These are phyloP conservation scores for Copidosoma aretas DNA, from an alignment of 2,888 invertebrate species.

Conservation along the genomic window DNA sequence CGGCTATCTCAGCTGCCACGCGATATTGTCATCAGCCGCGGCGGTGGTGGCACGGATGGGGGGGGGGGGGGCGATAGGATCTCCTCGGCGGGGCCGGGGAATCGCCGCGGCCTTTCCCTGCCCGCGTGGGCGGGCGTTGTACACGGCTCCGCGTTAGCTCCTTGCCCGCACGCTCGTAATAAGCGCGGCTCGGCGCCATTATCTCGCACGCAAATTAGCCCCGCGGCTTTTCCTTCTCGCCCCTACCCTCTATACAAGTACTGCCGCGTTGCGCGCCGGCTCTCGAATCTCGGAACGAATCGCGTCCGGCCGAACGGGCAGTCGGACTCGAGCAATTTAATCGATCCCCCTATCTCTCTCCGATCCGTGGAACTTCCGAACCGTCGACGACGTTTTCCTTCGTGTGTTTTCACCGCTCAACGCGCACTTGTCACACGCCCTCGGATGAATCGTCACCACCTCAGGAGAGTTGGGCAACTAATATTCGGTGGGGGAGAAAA, in stretches of 20 bases:
- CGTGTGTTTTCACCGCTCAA: no score
- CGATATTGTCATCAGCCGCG: slow-evolving; percentile 62
- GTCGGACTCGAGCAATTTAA: no score
- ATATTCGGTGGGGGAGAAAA: no score
- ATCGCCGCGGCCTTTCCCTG: slow-evolving; percentile 56
- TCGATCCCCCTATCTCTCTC: no score
- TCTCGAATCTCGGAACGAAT: no score
- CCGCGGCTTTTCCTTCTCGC: slow-evolving; percentile 55
- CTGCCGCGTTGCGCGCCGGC: no score
- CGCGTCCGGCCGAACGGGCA: no score
- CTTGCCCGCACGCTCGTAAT: not conserved
- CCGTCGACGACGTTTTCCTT: no score
- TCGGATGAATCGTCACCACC: no score
- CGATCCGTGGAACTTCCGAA: no score
- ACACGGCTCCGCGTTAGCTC: not conserved
- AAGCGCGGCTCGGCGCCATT: not conserved
- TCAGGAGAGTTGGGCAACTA: no score
- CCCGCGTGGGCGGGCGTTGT: slow-evolving; percentile 35
- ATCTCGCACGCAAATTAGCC: slow-evolving; percentile 60
- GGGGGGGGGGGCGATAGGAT: slow-evolving; percentile 50
- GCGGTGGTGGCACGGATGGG: slow-evolving; percentile 29
- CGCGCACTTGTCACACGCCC: no score
- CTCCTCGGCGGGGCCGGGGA: slow-evolving; percentile 44
- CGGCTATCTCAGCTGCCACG: slow-evolving; percentile 62
- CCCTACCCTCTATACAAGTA: slow-evolving; percentile 2